Evolutionary conservation across 2,888 invertebrate genomes (phyloP).

Genomic region (Meteorus cinctellus): DNA sequence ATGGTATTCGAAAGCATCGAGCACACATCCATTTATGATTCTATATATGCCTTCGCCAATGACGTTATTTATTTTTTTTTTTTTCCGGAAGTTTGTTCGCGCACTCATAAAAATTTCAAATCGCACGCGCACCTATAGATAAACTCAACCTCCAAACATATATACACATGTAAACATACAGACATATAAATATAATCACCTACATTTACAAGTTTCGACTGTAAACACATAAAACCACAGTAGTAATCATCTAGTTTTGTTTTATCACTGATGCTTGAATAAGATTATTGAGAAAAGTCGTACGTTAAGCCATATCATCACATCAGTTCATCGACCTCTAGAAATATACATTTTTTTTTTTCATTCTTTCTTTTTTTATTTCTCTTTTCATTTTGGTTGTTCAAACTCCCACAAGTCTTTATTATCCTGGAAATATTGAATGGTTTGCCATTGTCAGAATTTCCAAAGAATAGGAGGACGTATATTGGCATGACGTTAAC

Average conservation of each 20-base stretch:
- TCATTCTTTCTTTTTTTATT: neutral
- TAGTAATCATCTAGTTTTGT: constrained; percentile 5
- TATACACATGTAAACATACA: neutral
- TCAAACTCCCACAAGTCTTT: neutral
- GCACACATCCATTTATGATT: constrained; percentile 26
- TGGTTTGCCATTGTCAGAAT: neutral
- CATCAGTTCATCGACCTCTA: constrained; percentile 10
- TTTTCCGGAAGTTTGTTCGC: constrained; percentile 29
- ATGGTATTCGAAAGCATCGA: constrained; percentile 31
- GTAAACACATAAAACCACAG: neutral
- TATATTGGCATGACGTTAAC: too few relatives aligned
- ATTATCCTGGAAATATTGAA: constrained; percentile 7
- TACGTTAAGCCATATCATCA: constrained; percentile 1
- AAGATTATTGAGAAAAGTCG: constrained; percentile 26
- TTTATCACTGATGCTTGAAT: constrained; percentile 25
- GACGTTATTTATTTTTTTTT: constrained; percentile 10
- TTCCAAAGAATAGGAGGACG: too few relatives aligned
- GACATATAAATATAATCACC: neutral
- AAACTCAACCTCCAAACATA: constrained; percentile 16
- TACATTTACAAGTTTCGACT: neutral
- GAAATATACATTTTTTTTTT: neutral
- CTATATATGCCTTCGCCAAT: constrained; percentile 12
- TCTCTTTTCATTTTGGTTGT: neutral
- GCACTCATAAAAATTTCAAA: constrained; percentile 28
- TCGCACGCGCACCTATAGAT: constrained; percentile 19